Conservation (phyloP, 2,113 vertebrate species). For the Stigmatopora nigra region DNA sequence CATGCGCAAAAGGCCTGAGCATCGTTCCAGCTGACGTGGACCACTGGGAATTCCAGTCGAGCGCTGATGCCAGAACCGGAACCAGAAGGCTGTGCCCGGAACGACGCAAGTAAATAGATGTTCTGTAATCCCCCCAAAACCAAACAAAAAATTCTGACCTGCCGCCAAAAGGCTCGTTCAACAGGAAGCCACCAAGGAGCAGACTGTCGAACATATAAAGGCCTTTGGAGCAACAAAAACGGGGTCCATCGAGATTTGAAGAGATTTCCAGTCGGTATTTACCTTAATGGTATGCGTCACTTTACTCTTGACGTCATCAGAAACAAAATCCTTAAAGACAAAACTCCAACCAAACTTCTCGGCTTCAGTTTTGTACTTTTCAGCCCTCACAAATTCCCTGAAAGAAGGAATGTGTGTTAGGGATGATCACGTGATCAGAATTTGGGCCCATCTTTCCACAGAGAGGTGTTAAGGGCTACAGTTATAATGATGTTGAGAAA, state of each 20-base stretch:
- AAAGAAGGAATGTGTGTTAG: background rate
- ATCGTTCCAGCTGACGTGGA: slow-evolving; percentile 96
- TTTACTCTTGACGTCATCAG: slow-evolving; percentile 81
- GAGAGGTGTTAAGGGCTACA: too few relatives aligned
- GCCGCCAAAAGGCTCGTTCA: slow-evolving; percentile 86
- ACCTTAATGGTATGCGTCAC: slow-evolving; percentile 84
- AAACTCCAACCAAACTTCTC: slow-evolving; percentile 94
- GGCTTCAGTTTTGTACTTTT: slow-evolving; percentile 89
- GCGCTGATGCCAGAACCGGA: slow-evolving; percentile 83
- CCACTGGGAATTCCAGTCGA: slow-evolving; percentile 79
- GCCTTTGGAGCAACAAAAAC: too few relatives aligned
- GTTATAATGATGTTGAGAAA: too few relatives aligned
- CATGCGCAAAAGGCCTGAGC: slow-evolving; percentile 82
- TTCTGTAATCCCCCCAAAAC: background rate
- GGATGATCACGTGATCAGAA: too few relatives aligned
- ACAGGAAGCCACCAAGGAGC: slow-evolving; percentile 94
- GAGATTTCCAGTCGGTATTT: background rate
- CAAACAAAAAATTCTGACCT: slow-evolving; percentile 64
- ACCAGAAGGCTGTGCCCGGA: slow-evolving; percentile 75
- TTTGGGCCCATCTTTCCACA: too few relatives aligned
- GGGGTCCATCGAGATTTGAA: too few relatives aligned
- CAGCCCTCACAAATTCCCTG: slow-evolving; percentile 84
- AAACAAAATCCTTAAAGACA: slow-evolving; percentile 93
- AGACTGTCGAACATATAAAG: slow-evolving; percentile 58
- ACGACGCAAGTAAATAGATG: too few relatives aligned